Conservation (phyloP, 2,888 invertebrate species). For the Apocheima hispidaria region DNA sequence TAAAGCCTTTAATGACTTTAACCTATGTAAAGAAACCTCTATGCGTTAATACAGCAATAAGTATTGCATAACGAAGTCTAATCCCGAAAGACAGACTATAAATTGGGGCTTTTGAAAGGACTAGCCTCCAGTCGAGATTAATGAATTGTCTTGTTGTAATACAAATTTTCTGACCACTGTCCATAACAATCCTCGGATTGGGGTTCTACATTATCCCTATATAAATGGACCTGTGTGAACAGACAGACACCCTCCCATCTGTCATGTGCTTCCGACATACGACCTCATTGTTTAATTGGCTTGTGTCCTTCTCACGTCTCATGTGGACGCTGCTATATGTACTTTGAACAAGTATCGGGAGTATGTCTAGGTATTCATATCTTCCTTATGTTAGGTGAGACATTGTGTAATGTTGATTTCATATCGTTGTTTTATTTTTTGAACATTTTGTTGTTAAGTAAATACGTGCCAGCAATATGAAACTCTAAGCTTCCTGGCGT, state of each 20-base stretch:
- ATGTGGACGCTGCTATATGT: conserved; percentile 33
- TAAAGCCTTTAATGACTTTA: no score
- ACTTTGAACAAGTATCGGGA: neutral
- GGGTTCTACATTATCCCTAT: conserved; percentile 48
- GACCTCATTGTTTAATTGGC: conserved; percentile 71
- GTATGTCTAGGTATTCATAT: neutral
- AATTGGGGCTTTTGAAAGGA: no score
- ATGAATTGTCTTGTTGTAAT: conserved; percentile 1
- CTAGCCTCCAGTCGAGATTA: conserved; percentile 4
- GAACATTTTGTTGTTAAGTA: no score
- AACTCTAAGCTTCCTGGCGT: neutral
- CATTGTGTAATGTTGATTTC: no score
- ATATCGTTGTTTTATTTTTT: no score
- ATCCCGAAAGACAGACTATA: no score
- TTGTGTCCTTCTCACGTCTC: conserved; percentile 53
- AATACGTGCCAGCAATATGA: neutral
- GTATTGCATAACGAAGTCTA: no score
- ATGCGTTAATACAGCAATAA: no score
- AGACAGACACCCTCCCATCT: conserved; percentile 64
- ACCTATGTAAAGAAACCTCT: no score
- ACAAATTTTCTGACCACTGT: conserved; percentile 30
- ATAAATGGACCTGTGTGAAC: conserved; percentile 48
- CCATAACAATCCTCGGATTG: conserved; percentile 48
- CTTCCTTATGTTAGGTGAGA: no score
- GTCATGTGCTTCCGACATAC: conserved; percentile 68